Percentiles rank a stretch among this genome's conserved stretches.
Conservation (phyloP, 2,888 invertebrate genomes). For the Perizoma flavofasciatum region DNA sequence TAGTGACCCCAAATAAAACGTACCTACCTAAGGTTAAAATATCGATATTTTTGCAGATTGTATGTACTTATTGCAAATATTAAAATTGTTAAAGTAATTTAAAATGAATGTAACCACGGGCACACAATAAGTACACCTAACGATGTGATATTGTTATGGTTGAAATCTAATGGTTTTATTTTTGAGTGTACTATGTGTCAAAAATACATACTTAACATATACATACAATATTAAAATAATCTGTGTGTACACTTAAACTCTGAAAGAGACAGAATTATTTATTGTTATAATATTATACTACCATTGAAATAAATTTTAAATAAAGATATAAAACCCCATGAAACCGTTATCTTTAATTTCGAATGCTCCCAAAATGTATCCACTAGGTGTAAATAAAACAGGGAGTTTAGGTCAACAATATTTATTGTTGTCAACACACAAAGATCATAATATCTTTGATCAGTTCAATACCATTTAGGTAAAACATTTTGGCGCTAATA, state of each 20-base stretch:
- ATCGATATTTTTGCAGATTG: conserved; percentile 40
- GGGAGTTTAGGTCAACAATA: conserved; percentile 61
- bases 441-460: conserved; percentile 77
- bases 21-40: conserved; percentile 27
- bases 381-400: conserved; percentile 34
- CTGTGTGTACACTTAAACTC: conserved; percentile 68
- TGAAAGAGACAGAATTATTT: conserved; percentile 78
- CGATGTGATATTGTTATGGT: conserved; percentile 80
- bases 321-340: conserved; percentile 66
- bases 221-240: conserved; percentile 54
- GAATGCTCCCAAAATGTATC: background rate
- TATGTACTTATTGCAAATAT: conserved; percentile 29
- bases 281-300: conserved; percentile 74
- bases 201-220: conserved; percentile 52
- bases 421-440: conserved; percentile 74
- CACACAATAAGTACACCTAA: conserved; percentile 74
- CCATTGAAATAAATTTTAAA: conserved; percentile 78
- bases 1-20: conserved; percentile 37
- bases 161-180: conserved; percentile 75
- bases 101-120: conserved; percentile 66
- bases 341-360: conserved; percentile 40
- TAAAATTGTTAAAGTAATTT: conserved; percentile 43
- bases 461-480: conserved; percentile 55
- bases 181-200: conserved; percentile 73
- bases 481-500: conserved; percentile 53